Base-by-base conservation (phyloP, 2,888 invertebrate species). In the Stictocephala bisonia region DNA sequence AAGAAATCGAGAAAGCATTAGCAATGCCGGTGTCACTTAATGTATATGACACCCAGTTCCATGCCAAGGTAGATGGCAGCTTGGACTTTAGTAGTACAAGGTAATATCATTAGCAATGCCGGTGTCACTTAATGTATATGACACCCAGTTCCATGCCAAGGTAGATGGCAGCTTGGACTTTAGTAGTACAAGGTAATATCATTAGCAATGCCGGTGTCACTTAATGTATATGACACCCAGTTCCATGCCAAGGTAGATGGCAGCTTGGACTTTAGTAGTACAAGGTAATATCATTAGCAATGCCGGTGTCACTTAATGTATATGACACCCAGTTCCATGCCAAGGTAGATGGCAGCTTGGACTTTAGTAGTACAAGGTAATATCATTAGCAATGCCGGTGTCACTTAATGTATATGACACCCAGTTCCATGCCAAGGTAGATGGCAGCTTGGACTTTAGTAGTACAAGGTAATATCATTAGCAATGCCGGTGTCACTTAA, bases 51-150 rank as follows among this genome's bases (percentile, higher is more conserved):
- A 88, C 90, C 0, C 89, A 89, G 79, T 90, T 90, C 64, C 85
- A 90, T 71, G 85, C 87, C 0, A 87, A 89, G 75, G 84, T 87
- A 31, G 90, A 90, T 79, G 87, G 88, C 74, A 88, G 88, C 24
- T 79, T 90, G 71, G 90, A 90, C 81, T 91, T 92, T 78, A 89
- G 90, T 3, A 89, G 90, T 31, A 91, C 91, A 13, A 88, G 88
- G 88, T 88, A 80, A 81, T 48, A 11, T n/a, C n/a, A n/a, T 83
- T 92, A 35, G 86, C 87, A 3, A 85, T 88, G 0, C 86, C 91
- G 0, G 87, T 89, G 1, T 84, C 90, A 1, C 88, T 91, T 9
- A 89, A 89, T 72, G 88, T 91, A 26, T 87, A 93, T 68, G 90
- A 90, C 76, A 88, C 90, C 0, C 89, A 89, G 79, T 90, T 90